These are phyloP conservation scores for Marisa cornuarietis DNA, from an alignment of 1,140 invertebrate species.

Conservation along the genomic window DNA sequence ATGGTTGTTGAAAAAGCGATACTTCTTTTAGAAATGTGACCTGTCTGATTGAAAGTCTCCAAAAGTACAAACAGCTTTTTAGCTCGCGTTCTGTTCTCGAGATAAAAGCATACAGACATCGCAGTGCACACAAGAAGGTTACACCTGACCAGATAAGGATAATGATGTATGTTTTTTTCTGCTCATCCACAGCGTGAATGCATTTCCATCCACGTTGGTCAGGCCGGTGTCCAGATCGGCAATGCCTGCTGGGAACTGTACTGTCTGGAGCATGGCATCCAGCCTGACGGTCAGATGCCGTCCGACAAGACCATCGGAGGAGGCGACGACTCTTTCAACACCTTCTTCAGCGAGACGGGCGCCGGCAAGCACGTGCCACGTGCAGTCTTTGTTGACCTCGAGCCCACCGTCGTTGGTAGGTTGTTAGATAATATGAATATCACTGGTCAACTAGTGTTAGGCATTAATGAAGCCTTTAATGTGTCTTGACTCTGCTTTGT, in stretches of 20 bases:
- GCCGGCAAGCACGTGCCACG: conserved; percentile 80
- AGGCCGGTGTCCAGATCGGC: conserved; percentile 84
- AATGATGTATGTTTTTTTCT: neutral
- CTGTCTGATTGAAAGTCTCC: no score
- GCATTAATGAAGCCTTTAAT: conserved; percentile 69
- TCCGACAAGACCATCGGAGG: conserved; percentile 64
- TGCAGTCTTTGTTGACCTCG: conserved; percentile 82
- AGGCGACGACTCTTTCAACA: conserved; percentile 85
- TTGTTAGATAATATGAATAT: neutral
- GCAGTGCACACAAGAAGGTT: no score
- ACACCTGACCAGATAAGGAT: no score
- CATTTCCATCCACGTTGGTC: conserved; percentile 86
- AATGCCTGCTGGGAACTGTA: conserved; percentile 76
- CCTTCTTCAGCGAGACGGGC: conserved; percentile 89
- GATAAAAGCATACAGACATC: no score
- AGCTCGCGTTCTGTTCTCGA: no score
- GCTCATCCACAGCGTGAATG: conserved; percentile 72
- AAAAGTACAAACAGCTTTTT: no score
- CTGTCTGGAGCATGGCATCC: conserved; percentile 88
- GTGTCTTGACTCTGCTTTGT: neutral
- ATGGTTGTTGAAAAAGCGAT: no score
- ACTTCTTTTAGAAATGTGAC: no score
- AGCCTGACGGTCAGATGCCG: conserved; percentile 78
- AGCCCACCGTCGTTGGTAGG: conserved; percentile 78
- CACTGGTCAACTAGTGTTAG: neutral